Percentiles rank a stretch among this genome's conserved stretches.
phyloP scores from a whole-genome alignment of 2,797 vertebrate genomes.

The Graptemys geographica region DNA sequence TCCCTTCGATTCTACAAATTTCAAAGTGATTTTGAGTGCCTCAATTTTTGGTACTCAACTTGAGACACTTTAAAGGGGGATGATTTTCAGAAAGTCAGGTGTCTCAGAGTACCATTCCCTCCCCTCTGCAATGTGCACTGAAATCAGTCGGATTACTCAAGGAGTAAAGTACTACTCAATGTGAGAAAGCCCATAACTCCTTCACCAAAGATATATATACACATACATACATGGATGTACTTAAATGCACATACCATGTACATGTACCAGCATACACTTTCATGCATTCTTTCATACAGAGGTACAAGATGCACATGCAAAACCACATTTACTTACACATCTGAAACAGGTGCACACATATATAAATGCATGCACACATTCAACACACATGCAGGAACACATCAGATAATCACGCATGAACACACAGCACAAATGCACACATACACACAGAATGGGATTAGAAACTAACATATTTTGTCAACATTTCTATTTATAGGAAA shows the following conservation, averaged over 20 bases:
- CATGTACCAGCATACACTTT: neutral
- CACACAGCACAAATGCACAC: neutral
- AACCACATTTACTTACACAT: neutral
- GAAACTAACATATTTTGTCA: slow-evolving; percentile 40
- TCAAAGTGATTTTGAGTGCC: neutral
- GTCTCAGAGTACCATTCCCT: neutral
- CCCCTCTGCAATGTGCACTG: neutral
- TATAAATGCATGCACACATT: neutral
- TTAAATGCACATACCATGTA: neutral
- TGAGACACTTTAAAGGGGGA: neutral
- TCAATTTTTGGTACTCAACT: neutral
- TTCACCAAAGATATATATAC: neutral
- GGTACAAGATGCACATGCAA: neutral
- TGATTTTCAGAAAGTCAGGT: neutral
- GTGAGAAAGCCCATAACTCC: neutral
- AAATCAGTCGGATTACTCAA: neutral
- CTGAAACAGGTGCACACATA: accelerated
- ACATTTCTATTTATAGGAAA: slow-evolving; percentile 56
- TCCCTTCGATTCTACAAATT: neutral
- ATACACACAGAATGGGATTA: slow-evolving; percentile 12
- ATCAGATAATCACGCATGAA: neutral
- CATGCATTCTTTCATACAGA: neutral
- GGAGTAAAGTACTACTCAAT: neutral
- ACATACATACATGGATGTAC: neutral
- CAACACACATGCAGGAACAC: neutral